Evolutionary conservation across 1,140 invertebrate genomes (phyloP).

Genomic region (Oedothorax gibbosus): DNA sequence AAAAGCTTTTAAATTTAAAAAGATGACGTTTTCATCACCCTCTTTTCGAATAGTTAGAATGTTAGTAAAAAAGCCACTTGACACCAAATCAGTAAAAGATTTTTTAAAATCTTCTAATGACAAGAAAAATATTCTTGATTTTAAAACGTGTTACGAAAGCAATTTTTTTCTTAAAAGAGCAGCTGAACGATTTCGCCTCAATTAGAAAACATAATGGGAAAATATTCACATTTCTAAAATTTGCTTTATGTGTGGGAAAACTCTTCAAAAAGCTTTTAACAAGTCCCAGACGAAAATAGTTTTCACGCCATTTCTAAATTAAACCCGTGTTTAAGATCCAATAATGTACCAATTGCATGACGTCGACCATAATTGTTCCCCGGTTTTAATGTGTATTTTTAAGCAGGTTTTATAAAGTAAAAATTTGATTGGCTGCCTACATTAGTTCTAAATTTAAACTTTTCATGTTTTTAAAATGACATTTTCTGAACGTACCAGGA

Average conservation of each 20-base stretch:
- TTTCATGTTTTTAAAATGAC: no score
- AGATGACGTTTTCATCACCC: no score
- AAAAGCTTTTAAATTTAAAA: no score
- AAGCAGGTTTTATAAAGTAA: neutral
- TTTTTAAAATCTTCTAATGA: neutral
- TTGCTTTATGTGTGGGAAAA: neutral
- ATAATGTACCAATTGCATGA: constrained; percentile 49
- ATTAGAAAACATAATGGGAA: constrained; percentile 25
- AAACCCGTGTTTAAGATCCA: constrained; percentile 8
- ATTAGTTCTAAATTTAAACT: no score
- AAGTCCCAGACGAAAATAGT: neutral
- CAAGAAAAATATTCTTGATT: neutral
- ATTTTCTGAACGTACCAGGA: no score
- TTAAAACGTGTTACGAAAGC: neutral
- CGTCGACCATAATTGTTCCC: constrained; percentile 7
- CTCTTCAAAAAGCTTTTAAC: constrained; percentile 3
- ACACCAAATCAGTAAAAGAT: no score
- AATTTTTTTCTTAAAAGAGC: constrained; percentile 1
- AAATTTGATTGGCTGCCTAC: no score
- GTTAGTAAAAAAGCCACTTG: no score
- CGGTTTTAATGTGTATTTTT: neutral
- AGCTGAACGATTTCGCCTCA: neutral
- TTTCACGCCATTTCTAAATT: constrained; percentile 36
- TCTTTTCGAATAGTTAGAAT: no score
- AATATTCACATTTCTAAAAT: neutral